Conservation (phyloP, 1,140 invertebrate genomes). For the Andrena cerasifolii region DNA sequence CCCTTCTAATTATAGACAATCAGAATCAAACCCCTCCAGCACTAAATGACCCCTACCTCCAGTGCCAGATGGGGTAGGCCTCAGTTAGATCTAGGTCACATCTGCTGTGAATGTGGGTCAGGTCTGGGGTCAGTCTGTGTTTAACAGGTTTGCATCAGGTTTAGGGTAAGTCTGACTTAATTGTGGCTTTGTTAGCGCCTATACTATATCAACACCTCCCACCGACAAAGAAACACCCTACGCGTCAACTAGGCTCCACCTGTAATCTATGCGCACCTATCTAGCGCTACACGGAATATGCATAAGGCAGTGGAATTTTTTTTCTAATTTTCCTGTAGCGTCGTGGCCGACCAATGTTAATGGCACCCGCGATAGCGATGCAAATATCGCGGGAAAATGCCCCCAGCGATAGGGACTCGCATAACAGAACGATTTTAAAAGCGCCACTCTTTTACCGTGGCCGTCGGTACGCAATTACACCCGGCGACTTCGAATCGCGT, state of each 20-base stretch:
- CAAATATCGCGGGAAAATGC: conserved; percentile 21
- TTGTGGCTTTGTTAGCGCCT: too few species aligned
- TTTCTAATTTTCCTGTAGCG: background rate
- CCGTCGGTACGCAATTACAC: background rate
- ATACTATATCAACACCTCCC: background rate
- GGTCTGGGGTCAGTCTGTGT: too few species aligned
- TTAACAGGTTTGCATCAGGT: too few species aligned
- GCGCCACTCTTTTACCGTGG: background rate
- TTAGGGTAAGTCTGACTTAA: too few species aligned
- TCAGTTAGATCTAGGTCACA: too few species aligned
- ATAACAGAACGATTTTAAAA: conserved; percentile 28
- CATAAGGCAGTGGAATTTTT: conserved; percentile 2
- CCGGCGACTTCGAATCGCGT: background rate
- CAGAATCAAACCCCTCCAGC: too few species aligned
- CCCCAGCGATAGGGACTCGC: background rate
- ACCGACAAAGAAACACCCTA: background rate
- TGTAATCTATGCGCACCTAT: background rate
- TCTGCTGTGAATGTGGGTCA: too few species aligned
- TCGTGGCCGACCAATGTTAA: conserved; percentile 1
- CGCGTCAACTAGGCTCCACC: background rate
- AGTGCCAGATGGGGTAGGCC: too few species aligned
- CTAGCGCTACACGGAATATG: conserved; percentile 2
- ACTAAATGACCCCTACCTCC: too few species aligned
- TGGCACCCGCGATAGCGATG: background rate
- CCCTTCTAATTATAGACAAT: too few species aligned